A percentile compares a stretch with the other conserved stretches of the same genome.
Evolutionary conservation across 53 echinoderm and acorn worm genomes (phyloP).

Genomic region (Paracentrotus lividus): DNA sequence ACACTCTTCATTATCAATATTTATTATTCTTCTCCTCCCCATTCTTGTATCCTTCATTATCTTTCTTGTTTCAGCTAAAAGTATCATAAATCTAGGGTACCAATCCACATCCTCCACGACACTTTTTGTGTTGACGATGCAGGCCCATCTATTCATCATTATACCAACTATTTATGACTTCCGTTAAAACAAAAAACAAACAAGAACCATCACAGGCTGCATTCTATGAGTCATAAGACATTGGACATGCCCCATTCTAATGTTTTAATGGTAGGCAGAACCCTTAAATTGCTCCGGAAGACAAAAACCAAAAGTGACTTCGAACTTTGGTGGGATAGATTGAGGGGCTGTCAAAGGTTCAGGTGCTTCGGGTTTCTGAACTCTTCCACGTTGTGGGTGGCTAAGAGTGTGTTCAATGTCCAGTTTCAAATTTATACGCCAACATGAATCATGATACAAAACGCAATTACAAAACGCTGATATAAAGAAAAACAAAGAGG

Average conservation of each 20-base stretch:
- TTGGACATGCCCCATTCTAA: not conserved
- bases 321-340: not conserved
- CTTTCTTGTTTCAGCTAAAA: not conserved
- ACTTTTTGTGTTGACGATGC: not conserved
- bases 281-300: not conserved
- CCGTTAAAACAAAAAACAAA: slow-evolving; percentile 55
- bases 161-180: slow-evolving; percentile 52
- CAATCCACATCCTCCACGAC: not conserved
- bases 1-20: too few species aligned
- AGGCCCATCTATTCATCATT: slow-evolving; percentile 3
- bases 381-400: slow-evolving; percentile 48
- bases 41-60: not conserved
- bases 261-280: slow-evolving; percentile 9
- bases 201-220: not conserved
- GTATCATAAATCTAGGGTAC: slow-evolving; percentile 41
- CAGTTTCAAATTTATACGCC: too few species aligned
- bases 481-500: too few species aligned
- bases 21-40: too few species aligned
- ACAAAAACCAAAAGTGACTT: slow-evolving; percentile 23
- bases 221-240: slow-evolving; percentile 7
- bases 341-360: slow-evolving; percentile 4
- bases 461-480: too few species aligned
- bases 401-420: too few species aligned
- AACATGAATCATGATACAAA: too few species aligned
- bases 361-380: slow-evolving; percentile 25